Percentiles rank a stretch among this genome's conserved stretches.
phyloP scores from a whole-genome alignment of 2,797 vertebrate species.

The Diplodus sargus region DNA sequence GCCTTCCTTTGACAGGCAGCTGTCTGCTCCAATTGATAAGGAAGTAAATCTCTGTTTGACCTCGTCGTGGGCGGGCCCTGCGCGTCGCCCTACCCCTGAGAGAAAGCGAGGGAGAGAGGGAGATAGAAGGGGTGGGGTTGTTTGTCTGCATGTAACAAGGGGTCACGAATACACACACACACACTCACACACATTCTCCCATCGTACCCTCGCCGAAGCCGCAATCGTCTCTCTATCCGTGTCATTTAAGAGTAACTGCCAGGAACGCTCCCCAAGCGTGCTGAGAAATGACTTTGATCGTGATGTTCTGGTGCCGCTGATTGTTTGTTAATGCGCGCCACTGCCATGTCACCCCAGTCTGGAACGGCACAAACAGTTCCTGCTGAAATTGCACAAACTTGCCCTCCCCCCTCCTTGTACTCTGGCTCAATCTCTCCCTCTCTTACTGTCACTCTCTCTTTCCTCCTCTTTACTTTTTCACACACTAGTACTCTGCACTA shows the following conservation, averaged over 20 bases:
- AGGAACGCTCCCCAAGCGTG: background rate
- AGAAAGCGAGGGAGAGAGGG: background rate
- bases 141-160: conserved; percentile 51
- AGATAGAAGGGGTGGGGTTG: conserved; percentile 55
- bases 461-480: conserved; percentile 8
- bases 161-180: conserved; percentile 31
- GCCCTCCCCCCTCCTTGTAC: conserved; percentile 19
- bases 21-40: conserved; percentile 64
- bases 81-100: conserved; percentile 17
- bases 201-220: conserved; percentile 31
- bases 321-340: conserved; percentile 60
- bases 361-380: conserved; percentile 71
- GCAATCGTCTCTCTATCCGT: conserved; percentile 25
- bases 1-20: conserved; percentile 65
- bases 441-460: conserved; percentile 14
- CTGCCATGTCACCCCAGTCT: conserved; percentile 51
- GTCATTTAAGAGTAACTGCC: conserved; percentile 19
- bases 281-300: conserved; percentile 44
- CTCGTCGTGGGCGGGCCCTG: conserved; percentile 59
- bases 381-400: conserved; percentile 63
- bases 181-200: conserved; percentile 2
- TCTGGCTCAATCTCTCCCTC: conserved; percentile 6
- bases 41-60: conserved; percentile 68
- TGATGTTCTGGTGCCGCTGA: conserved; percentile 46
- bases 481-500: conserved; percentile 8